Conservation (phyloP, 2,888 invertebrate genomes). For the Napeogenes sylphis region DNA sequence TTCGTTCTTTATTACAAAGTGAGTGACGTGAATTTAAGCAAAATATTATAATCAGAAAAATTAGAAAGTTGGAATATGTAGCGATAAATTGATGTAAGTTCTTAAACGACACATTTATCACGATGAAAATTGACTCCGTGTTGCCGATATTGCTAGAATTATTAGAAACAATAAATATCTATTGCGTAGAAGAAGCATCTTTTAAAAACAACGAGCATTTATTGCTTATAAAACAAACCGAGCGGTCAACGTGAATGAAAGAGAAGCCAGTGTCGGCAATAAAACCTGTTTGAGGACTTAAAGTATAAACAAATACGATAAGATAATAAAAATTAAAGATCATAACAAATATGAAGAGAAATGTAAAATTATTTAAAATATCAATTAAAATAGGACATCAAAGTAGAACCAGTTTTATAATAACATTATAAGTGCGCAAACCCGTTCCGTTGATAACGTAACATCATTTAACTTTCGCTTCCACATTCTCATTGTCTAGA, state of each 20-base stretch:
- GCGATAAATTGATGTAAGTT: background rate
- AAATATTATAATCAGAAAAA: slow-evolving; percentile 3
- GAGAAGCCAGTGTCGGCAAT: slow-evolving; percentile 1
- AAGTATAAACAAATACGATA: background rate
- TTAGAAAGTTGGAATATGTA: background rate
- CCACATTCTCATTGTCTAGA: slow-evolving; percentile 72
- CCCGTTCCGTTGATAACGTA: slow-evolving; percentile 57
- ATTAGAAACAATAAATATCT: slow-evolving; percentile 1
- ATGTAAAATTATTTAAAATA: background rate
- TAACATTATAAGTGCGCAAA: slow-evolving; percentile 27
- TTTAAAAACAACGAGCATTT: slow-evolving; percentile 6
- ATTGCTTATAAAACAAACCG: slow-evolving; percentile 1
- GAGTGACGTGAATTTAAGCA: slow-evolving; percentile 13
- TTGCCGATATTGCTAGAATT: background rate
- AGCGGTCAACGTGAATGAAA: slow-evolving; percentile 5
- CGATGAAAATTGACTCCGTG: background rate
- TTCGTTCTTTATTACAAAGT: slow-evolving; percentile 24
- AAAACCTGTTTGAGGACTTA: slow-evolving; percentile 6
- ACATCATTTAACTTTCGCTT: slow-evolving; percentile 73
- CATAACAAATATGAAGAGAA: background rate
- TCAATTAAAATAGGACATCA: slow-evolving; percentile 17
- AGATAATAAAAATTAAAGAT: background rate
- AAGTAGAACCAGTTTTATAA: slow-evolving; percentile 31
- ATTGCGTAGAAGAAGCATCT: slow-evolving; percentile 3
- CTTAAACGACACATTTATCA: background rate